Base-by-base conservation (phyloP, 1,140 invertebrate species). In the Octopus bimaculoides region DNA sequence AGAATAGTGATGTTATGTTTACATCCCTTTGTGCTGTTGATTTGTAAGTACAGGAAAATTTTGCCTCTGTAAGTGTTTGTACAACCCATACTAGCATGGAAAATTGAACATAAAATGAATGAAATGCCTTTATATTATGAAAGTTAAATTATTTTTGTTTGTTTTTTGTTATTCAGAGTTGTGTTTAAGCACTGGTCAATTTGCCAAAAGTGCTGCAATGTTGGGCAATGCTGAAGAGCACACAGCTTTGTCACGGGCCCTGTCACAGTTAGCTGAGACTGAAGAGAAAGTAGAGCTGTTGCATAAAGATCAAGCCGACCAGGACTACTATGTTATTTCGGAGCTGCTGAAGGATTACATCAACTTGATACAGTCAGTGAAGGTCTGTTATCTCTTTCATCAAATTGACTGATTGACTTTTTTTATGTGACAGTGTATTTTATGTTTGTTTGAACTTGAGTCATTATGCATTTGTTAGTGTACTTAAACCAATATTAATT, bases 281-380 rank as follows among this genome's bases (percentile, higher is more conserved):
- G 94, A 97, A 88, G 95, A 97, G 90, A 95, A 95, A 90, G 92
- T 98, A 20, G 96, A 98, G 90, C 92, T 94, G 75, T 89, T 98
- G 61, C 94, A 97, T 85, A 92, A 94, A 78, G 95, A 97, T 83
- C 97, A 99, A 91, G 95, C 96, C 4, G 98, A 98, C 87, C 95
- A 95, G 0, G 98, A 99, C 91, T 96, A 97, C 87, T 98, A 94
- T 87, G 93, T 97, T 71, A 92, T 99, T 78, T 94, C 95, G 76
- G 98, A 99, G 92, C 93, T 98, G 81, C 91, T 99, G 55, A 96
- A 98, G 82, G 98, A 99, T 90, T 99, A 99, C 88, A 93, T 99
- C 52, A 94, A 95, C 7, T 91, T 99, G 4, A 94, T 99, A 86
- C 95, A 94, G 4, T 94, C 97, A 80, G 96, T 99, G 55, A 97